Evolutionary conservation across 2,888 invertebrate genomes (phyloP).

Genomic region (Phania funesta): DNA sequence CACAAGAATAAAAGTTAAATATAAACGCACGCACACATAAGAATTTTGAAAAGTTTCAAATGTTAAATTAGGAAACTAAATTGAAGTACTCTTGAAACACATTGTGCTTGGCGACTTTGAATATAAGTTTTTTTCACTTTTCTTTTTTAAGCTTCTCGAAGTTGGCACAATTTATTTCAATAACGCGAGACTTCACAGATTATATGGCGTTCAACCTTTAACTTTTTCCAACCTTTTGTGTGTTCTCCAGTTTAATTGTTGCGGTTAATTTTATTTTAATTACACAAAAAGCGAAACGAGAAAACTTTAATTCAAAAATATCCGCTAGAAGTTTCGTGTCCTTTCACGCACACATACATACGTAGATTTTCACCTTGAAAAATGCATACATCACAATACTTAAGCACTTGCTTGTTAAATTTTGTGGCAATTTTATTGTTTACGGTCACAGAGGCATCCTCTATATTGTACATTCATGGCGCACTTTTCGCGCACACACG

Average conservation of each 20-base stretch:
- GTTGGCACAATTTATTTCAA: slow-evolving; percentile 16
- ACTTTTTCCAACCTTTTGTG: slow-evolving; percentile 2
- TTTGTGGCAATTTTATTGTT: slow-evolving; percentile 53
- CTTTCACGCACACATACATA: not conserved
- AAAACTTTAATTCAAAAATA: slow-evolving; percentile 36
- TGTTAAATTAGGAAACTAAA: not conserved
- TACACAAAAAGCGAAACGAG: not conserved
- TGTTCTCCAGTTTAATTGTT: not conserved
- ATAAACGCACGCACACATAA: not conserved
- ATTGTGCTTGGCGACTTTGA: not conserved
- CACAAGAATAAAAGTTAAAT: not conserved
- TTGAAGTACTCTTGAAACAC: not conserved
- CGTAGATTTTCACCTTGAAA: not conserved
- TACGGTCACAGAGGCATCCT: slow-evolving; percentile 16
- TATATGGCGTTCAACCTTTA: slow-evolving; percentile 1
- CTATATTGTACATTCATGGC: not conserved
- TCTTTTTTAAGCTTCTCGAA: not conserved
- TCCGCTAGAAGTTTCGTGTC: slow-evolving; percentile 20
- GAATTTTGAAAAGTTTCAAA: slow-evolving; percentile 20
- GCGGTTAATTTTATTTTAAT: slow-evolving; percentile 54
- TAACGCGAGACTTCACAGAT: slow-evolving; percentile 12
- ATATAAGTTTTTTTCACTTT: no score
- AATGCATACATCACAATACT: not conserved
- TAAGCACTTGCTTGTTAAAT: slow-evolving; percentile 40
- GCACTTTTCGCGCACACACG: not conserved